Evolutionary conservation across 2,113 vertebrate species (phyloP).

Genomic region (Gobio gobio): DNA sequence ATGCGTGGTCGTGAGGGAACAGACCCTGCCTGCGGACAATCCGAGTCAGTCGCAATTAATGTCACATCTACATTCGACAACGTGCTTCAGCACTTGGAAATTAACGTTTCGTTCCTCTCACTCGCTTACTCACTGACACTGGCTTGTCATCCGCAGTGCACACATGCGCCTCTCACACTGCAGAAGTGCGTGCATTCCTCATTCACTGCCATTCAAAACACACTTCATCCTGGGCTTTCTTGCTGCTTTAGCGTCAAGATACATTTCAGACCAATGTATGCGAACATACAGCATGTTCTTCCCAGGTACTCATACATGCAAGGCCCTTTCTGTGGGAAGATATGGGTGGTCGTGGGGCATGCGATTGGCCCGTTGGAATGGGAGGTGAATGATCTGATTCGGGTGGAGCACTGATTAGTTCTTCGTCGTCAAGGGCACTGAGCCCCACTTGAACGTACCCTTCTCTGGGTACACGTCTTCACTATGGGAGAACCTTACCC

Average conservation of each 20-base stretch:
- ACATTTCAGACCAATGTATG: conserved; percentile 56
- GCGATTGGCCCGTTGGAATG: conserved; percentile 51
- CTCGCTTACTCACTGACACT: conserved; percentile 39
- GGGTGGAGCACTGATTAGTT: conserved; percentile 63
- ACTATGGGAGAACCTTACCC: conserved; percentile 98
- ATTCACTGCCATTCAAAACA: conserved; percentile 63
- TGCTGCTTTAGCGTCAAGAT: conserved; percentile 41
- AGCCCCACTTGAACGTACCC: conserved; percentile 87
- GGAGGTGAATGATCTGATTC: conserved; percentile 70
- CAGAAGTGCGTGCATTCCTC: conserved; percentile 58
- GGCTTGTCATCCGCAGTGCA: conserved; percentile 61
- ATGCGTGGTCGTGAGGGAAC: conserved; percentile 44
- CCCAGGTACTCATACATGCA: conserved; percentile 51
- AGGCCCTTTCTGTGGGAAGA: conserved; percentile 45
- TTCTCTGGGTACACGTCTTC: conserved; percentile 99
- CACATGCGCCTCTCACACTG: conserved; percentile 64
- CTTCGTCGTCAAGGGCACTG: conserved; percentile 64
- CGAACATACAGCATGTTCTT: conserved; percentile 55
- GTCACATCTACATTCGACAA: conserved; percentile 44
- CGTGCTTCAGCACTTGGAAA: not conserved
- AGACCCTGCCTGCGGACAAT: conserved; percentile 66
- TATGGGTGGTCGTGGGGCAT: conserved; percentile 51
- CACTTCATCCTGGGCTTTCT: conserved; percentile 28
- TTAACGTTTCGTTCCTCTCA: conserved; percentile 35
- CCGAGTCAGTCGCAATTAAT: conserved; percentile 58